phyloP scores from a whole-genome alignment of 2,797 vertebrate genomes.

The Heterohyrax brucei region DNA sequence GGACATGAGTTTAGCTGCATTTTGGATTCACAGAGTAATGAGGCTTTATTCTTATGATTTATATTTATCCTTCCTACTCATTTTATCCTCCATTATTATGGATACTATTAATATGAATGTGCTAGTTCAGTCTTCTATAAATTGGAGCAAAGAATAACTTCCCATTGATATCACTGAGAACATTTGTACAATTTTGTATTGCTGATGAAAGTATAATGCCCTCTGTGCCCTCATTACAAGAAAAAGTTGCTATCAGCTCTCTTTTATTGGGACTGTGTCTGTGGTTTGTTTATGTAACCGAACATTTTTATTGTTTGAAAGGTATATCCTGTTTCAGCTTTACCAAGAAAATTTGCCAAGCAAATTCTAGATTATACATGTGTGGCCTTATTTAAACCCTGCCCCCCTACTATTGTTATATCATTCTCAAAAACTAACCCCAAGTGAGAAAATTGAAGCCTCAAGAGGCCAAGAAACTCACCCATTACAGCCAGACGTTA shows the following conservation, averaged over 20 bases:
- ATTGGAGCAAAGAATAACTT: slow-evolving; percentile 86
- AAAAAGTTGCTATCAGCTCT: slow-evolving; percentile 56
- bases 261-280: slow-evolving; percentile 38
- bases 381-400: not conserved
- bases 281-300: not conserved
- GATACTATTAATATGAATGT: slow-evolving; percentile 82
- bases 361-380: not conserved
- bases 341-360: not conserved
- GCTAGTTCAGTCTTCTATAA: slow-evolving; percentile 79
- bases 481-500: too few relatives aligned
- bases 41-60: slow-evolving; percentile 81
- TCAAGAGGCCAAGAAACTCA: not conserved
- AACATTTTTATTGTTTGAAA: slow-evolving; percentile 13
- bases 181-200: slow-evolving; percentile 75
- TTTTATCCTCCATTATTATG: slow-evolving; percentile 84
- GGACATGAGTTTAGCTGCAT: slow-evolving; percentile 69
- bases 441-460: slow-evolving; percentile 7
- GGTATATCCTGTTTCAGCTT: not conserved
- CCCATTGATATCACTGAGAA: slow-evolving; percentile 71
- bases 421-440: slow-evolving; percentile 50
- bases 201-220: slow-evolving; percentile 86
- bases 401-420: not conserved
- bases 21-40: slow-evolving; percentile 81
- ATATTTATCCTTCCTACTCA: slow-evolving; percentile 83
- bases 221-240: slow-evolving; percentile 83